A percentile compares a stretch with the other conserved stretches of the same genome.
phyloP scores from a whole-genome alignment of 2,113 vertebrate species.

The Odobenus rosmarus region DNA sequence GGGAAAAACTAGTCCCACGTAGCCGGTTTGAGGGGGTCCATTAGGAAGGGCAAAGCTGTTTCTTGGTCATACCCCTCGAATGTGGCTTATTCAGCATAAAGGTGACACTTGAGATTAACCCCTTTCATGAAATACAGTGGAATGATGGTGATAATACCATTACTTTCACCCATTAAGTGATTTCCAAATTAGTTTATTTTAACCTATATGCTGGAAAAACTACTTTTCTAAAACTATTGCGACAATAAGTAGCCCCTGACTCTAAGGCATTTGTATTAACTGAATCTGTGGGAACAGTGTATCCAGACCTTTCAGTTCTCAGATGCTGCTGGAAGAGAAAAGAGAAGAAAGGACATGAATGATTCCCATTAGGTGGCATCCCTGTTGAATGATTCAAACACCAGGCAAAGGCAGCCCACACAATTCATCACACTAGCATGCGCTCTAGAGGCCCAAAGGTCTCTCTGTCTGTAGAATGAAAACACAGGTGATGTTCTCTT shows the following conservation, averaged over 20 bases:
- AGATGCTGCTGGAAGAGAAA: not conserved
- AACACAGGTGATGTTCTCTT: not conserved
- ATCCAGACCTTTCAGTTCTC: not conserved
- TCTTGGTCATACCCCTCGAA: not conserved
- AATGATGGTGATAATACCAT: not conserved
- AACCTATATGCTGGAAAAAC: not conserved
- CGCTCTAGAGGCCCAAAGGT: not conserved
- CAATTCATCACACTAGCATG: not conserved
- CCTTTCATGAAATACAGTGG: not conserved
- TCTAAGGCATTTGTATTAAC: not conserved
- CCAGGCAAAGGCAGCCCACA: not conserved
- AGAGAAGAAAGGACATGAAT: not conserved
- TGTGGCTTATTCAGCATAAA: not conserved
- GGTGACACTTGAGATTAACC: not conserved
- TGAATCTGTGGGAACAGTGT: not conserved
- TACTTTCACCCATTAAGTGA: not conserved
- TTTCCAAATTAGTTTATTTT: slow-evolving; percentile 19
- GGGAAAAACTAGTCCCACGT: not conserved
- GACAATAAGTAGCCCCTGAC: not conserved
- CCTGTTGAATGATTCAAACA: not conserved
- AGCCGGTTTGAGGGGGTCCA: not conserved
- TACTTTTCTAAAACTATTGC: not conserved
- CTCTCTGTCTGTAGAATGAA: slow-evolving; percentile 53
- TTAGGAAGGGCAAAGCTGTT: not conserved
- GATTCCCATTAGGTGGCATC: not conserved